These are phyloP conservation scores for Ictalurus punctatus DNA, from an alignment of 2,113 vertebrate genomes.

Conservation along the genomic window DNA sequence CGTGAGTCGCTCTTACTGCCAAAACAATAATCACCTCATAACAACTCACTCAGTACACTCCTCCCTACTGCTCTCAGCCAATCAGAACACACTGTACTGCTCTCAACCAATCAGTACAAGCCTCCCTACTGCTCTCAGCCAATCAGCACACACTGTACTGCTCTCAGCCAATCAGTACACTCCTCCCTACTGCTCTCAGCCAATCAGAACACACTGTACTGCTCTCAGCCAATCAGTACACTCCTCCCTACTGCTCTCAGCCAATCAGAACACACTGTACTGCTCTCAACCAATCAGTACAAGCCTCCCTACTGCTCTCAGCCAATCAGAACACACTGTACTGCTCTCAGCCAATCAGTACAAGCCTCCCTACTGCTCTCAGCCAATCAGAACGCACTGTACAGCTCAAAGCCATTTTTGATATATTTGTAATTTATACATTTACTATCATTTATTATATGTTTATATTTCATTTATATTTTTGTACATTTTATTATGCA, in stretches of 20 bases:
- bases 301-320: background rate
- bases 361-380: background rate
- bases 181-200: too few species aligned
- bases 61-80: too few species aligned
- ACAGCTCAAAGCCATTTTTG: background rate
- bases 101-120: too few species aligned
- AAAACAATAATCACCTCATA: background rate
- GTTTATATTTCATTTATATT: too few species aligned
- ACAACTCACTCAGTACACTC: too few species aligned
- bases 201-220: too few species aligned
- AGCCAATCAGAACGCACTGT: background rate
- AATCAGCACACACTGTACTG: too few species aligned
- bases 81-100: too few species aligned
- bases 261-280: background rate
- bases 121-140: too few species aligned
- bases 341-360: background rate
- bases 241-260: background rate
- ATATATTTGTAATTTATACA: too few species aligned
- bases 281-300: background rate
- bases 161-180: too few species aligned
- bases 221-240: background rate
- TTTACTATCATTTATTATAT: too few species aligned
- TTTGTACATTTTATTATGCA: background rate
- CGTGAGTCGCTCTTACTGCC: slow-evolving; percentile 66
- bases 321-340: background rate